Evolutionary conservation across 2,888 invertebrate genomes (phyloP).

Genomic region (Nomada ruficornis): DNA sequence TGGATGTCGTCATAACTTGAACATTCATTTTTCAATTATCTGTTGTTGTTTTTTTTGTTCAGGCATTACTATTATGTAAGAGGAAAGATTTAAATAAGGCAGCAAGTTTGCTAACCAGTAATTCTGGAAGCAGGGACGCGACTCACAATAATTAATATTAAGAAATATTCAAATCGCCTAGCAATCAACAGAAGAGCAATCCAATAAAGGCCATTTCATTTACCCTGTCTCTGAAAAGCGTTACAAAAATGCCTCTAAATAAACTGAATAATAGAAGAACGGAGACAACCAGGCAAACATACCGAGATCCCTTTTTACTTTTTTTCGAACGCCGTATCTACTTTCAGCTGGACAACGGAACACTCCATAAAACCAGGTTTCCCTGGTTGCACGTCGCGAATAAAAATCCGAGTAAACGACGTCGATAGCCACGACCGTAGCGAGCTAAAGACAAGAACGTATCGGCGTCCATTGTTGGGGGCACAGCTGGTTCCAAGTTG

Average conservation of each 20-base stretch:
- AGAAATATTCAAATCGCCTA: background rate
- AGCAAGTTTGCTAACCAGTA: no score
- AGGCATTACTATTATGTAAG: background rate
- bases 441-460: conserved; percentile 47
- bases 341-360: background rate
- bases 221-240: background rate
- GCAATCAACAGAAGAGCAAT: background rate
- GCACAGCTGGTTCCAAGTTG: conserved; percentile 58
- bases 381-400: conserved; percentile 13
- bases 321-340: background rate
- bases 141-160: no score
- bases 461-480: conserved; percentile 62
- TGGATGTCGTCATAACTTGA: conserved; percentile 13
- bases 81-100: no score
- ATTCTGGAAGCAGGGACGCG: no score
- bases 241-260: background rate
- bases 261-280: background rate
- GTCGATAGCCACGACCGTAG: conserved; percentile 15
- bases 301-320: background rate
- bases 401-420: conserved; percentile 31
- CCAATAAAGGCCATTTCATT: background rate
- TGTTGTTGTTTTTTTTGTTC: background rate
- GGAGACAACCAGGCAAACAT: background rate
- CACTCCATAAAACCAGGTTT: background rate
- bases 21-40: background rate